phyloP scores from a whole-genome alignment of 2,888 invertebrate genomes.

The Stegophylla sp. region DNA sequence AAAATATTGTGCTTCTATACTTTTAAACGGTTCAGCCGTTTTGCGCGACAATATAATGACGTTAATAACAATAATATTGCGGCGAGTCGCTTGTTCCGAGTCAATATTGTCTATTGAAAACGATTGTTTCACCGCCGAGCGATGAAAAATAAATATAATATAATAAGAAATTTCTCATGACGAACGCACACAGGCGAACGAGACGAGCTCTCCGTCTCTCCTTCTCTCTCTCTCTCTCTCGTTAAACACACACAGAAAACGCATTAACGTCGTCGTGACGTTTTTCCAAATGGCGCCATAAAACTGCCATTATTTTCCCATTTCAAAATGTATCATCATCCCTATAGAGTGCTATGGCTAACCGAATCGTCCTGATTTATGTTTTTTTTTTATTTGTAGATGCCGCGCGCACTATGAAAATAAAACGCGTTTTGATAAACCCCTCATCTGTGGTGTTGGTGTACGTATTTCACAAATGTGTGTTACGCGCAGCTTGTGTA shows the following conservation, averaged over 20 bases:
- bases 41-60: no score
- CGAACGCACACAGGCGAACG: no score
- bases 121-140: background rate
- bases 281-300: constrained; percentile 14
- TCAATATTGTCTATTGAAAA: no score
- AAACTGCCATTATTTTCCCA: constrained; percentile 39
- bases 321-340: constrained; percentile 27
- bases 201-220: background rate
- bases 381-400: constrained; percentile 32
- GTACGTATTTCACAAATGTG: background rate
- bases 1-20: no score
- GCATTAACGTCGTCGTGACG: constrained; percentile 4
- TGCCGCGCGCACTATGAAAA: background rate
- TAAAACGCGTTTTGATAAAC: constrained; percentile 14
- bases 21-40: no score
- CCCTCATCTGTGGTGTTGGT: background rate
- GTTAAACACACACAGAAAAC: background rate
- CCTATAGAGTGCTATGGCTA: background rate
- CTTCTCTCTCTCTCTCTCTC: no score
- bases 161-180: background rate
- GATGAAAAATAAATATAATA: constrained; percentile 15
- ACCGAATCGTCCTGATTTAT: background rate
- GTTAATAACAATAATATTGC: no score
- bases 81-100: no score
- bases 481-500: no score